Evolutionary conservation across 23 tunicate species (phyloP).

Genomic region (Halocynthia aurantium): DNA sequence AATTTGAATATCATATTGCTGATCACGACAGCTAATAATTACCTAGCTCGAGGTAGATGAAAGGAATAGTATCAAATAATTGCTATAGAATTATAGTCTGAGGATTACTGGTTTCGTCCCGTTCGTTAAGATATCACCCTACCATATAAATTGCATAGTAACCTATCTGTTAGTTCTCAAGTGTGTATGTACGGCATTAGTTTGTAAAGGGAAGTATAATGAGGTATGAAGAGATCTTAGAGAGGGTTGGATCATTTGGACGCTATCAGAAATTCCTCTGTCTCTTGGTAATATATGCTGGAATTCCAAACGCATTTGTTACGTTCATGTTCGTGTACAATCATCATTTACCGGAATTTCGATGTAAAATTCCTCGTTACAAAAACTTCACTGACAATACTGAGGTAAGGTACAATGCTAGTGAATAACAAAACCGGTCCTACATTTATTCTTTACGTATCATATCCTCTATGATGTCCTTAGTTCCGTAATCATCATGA

Average conservation of each 20-base stretch:
- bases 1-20: no score
- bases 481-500: background rate
- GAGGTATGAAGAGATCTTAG: background rate
- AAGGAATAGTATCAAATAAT: no score
- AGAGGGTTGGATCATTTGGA: background rate
- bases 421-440: background rate
- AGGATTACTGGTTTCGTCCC: no score
- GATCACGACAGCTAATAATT: no score
- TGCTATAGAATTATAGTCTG: no score
- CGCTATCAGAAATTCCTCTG: background rate
- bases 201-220: background rate
- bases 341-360: background rate
- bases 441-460: background rate
- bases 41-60: no score
- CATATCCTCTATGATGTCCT: background rate
- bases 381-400: background rate
- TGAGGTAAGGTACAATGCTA: background rate
- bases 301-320: background rate
- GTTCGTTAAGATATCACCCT: no score
- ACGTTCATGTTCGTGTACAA: conserved; percentile 2
- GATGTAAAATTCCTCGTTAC: background rate
- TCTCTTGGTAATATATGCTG: background rate
- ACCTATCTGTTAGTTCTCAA: no score
- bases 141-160: no score
- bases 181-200: no score